Conservation (phyloP, 2,888 invertebrate genomes). For the Drosophila quinaria region DNA sequence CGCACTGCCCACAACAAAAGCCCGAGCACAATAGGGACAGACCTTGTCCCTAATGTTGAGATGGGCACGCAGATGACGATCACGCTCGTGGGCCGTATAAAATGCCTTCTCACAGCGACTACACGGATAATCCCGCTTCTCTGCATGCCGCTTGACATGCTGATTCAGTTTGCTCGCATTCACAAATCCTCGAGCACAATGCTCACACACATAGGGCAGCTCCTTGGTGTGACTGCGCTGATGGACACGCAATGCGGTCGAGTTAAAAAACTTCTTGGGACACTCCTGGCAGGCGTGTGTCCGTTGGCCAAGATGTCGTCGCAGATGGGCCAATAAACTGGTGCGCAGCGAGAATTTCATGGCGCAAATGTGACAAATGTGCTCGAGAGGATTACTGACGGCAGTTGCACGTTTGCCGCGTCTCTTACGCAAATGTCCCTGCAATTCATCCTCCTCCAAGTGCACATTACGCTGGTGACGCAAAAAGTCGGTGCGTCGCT, state of each 20-base stretch:
- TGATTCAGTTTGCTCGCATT: conserved; percentile 83
- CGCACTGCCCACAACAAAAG: conserved; percentile 81
- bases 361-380: conserved; percentile 82
- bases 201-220: conserved; percentile 81
- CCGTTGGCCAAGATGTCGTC: conserved; percentile 74
- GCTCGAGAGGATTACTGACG: conserved; percentile 54
- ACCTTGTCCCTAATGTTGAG: conserved; percentile 82
- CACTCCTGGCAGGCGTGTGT: conserved; percentile 71
- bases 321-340: conserved; percentile 74
- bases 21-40: conserved; percentile 80
- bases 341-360: conserved; percentile 78
- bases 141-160: conserved; percentile 79
- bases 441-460: conserved; percentile 23
- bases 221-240: conserved; percentile 81
- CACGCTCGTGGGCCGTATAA: conserved; percentile 80
- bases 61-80: conserved; percentile 79
- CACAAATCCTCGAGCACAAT: conserved; percentile 81
- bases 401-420: not conserved
- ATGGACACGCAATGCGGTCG: conserved; percentile 76
- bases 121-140: conserved; percentile 77
- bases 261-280: conserved; percentile 79
- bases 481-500: conserved; percentile 69
- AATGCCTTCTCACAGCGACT: conserved; percentile 80
- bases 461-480: conserved; percentile 72
- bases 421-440: conserved; percentile 16